Conservation (phyloP, 2,113 vertebrate genomes). For the Daphoenositta chrysoptera region DNA sequence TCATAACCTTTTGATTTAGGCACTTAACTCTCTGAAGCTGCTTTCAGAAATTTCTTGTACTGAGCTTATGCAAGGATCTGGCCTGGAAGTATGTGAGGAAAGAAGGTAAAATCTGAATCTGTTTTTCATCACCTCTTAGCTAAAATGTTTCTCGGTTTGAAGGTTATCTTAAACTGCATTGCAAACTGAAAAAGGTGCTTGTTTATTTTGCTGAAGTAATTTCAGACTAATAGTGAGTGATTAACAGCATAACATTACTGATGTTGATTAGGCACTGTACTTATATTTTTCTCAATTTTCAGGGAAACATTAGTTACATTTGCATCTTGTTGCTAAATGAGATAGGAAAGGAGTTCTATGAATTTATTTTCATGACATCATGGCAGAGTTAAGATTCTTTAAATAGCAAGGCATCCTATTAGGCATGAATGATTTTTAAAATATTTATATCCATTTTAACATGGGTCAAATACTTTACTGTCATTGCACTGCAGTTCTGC, state of each 20-base stretch:
- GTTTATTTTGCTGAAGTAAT: not conserved
- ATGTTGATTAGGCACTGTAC: not conserved
- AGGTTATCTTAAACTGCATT: not conserved
- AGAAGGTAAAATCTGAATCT: not conserved
- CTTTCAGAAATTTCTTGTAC: not conserved
- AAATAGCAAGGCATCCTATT: slow-evolving; percentile 33
- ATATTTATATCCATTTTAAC: slow-evolving; percentile 41
- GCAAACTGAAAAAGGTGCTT: not conserved
- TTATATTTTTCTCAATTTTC: slow-evolving; percentile 35
- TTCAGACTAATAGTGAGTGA: not conserved
- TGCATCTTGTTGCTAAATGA: slow-evolving; percentile 40
- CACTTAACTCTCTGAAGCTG: not conserved
- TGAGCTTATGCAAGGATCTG: not conserved
- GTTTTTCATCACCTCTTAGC: not conserved
- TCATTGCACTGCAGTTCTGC: not conserved
- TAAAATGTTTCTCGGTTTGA: not conserved
- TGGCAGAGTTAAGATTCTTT: not conserved
- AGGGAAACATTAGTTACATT: slow-evolving; percentile 34
- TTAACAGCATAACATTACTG: not conserved
- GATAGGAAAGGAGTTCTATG: not conserved
- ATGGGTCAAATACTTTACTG: not conserved
- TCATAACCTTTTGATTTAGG: not conserved
- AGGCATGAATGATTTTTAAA: slow-evolving; percentile 15
- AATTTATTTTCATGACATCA: slow-evolving; percentile 50
- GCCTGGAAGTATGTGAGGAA: not conserved